phyloP scores from a whole-genome alignment of 2,113 vertebrate species.

The Nibea albiflora region DNA sequence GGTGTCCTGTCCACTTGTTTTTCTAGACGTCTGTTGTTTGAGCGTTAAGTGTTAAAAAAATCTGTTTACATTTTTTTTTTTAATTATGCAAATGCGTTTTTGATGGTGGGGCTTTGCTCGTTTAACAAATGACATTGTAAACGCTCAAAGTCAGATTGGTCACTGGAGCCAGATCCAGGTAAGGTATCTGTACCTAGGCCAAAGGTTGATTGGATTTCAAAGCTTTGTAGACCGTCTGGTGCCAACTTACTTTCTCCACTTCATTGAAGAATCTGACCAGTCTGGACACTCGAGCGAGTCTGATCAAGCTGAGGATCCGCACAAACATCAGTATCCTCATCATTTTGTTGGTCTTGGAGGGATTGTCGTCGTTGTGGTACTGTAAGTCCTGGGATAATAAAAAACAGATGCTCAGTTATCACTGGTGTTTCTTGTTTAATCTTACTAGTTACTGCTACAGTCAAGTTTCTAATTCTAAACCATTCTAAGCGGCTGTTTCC shows the following conservation, averaged over 20 bases:
- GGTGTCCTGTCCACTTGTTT: neutral
- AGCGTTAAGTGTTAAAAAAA: neutral
- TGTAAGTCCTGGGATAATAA: constrained; percentile 68
- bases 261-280: constrained; percentile 84
- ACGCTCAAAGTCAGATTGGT: constrained; percentile 37
- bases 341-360: constrained; percentile 82
- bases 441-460: neutral
- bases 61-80: no score
- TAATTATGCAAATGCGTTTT: neutral
- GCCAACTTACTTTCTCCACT: constrained; percentile 81
- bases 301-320: constrained; percentile 82
- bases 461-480: neutral
- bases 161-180: constrained; percentile 16
- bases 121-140: constrained; percentile 28
- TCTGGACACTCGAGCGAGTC: constrained; percentile 81
- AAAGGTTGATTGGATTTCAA: constrained; percentile 47
- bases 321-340: constrained; percentile 85
- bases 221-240: neutral
- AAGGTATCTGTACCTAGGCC: constrained; percentile 11
- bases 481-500: neutral
- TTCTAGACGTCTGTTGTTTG: neutral
- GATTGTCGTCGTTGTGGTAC: constrained; percentile 72
- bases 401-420: constrained; percentile 1
- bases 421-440: neutral
- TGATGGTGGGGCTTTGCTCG: neutral